Base-by-base conservation (phyloP, 1,140 invertebrate species). In the Neelides sp. region DNA sequence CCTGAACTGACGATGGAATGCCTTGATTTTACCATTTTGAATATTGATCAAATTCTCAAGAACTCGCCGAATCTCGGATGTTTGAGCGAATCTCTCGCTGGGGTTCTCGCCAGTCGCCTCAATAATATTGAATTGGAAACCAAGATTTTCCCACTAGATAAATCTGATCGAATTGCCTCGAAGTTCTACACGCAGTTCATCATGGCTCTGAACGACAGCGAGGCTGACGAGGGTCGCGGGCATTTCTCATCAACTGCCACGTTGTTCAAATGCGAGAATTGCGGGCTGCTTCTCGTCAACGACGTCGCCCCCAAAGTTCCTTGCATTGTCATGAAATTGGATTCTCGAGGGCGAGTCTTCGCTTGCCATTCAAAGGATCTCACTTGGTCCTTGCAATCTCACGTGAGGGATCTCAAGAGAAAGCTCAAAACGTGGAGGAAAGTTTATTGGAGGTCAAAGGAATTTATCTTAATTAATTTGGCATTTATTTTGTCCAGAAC, bases 341-440 rank as follows among this genome's bases (percentile, higher is more conserved):
- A 83, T 61, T 73, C 69, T 2, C 71, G 75, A 48, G 83, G 83
- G 4, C 72, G 79, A 61, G 63, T 86, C 12, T 70, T 78, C 48
- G 52, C 58, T 43, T 50, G 34, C 51, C 55, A 60, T 59, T 63
- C 36, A 61, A 83, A 82, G 60, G 87, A 93, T 58, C 59, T 73
- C 10, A 72, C 71, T 1, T 94, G 88, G 85, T 82, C 82, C 60
- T 70, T 93, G 8, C 86, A 82, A 60, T 80, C 83, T 35, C 86
- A 86, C 62, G 78, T 94, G 7, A 64, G 78, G 8, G 74, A 77
- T 53, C 66, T 92, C 17, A 80, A 83, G 61, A 75, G 75, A 7
- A 79, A 86, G 57, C 69, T 90, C 28, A 82, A 83, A 54, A 80
- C 79, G 0, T 94, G 90, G 90, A 70, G 85, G 0, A 82, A 81